Evolutionary conservation across 2,888 invertebrate genomes (phyloP), one percentile per base, ranked within the genome.

Genomic region (Apodemia hepburni): DNA sequence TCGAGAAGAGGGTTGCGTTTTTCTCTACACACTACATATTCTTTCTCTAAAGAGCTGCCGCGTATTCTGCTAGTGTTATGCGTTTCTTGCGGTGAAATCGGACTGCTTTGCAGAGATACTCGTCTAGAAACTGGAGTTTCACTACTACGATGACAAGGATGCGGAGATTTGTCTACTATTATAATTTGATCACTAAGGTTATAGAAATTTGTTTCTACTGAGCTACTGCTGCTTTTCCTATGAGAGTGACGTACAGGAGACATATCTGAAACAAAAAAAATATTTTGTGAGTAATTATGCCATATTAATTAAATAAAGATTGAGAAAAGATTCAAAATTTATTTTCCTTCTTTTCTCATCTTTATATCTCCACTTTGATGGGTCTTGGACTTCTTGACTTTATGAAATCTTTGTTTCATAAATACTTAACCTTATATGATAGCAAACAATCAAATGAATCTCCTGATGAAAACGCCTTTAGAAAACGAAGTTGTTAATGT

Each of bases 1-100:
- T 95, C 95, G 64, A 95, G 88, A 66, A 95, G 87, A 57, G 95
- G 95, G 77, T 95, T 95, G 64, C 94, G 91, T 77, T 93, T 95
- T 81, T 95, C 95, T 70, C 93, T 84, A 67, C 89, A 91, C 18
- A 93, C 92, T 69, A 92, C 92, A 71, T 92, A 93, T 69, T 93
- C 93, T 79, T 93, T 93, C 71, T 93, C 93, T 69, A 92, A 80
- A 69, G 92, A 88, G 68, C 87, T 86, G 61, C 89, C 87, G 72
- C 91, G 86, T 77, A 84, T 83, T 80, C 87, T 87, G 67, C 91
- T 85, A 65, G 90, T 81, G 70, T 85, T 87, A 74, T 92, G 91
- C 70, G 84, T 86, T 72, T 93, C 93, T 66, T 89, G 90, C 59
- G 88, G 87, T 72, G 87, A 85, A 63, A 78, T 78, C 63, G 82